A percentile compares a stretch with the other conserved stretches of the same genome.
phyloP scores from a whole-genome alignment of 2,797 vertebrate species.

The Chelon labrosus region DNA sequence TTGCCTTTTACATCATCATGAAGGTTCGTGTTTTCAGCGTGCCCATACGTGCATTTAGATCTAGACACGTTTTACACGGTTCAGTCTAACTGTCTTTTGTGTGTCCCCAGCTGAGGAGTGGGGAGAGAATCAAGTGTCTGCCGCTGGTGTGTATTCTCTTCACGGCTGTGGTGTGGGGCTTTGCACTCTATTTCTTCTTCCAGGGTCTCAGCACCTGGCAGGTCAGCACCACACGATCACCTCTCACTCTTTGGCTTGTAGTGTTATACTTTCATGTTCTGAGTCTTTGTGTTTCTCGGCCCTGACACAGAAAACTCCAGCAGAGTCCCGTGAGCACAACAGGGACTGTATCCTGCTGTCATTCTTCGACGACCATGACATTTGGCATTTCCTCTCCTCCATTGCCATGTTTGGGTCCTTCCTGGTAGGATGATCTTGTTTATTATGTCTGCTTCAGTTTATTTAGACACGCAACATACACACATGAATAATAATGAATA shows the following conservation, averaged over 20 bases:
- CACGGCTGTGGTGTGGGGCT: constrained; percentile 96
- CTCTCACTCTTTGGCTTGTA: neutral
- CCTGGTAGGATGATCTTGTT: constrained; percentile 82
- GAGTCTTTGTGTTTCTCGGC: neutral
- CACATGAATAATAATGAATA: neutral
- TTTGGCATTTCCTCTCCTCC: constrained; percentile 99
- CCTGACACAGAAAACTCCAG: constrained; percentile 92
- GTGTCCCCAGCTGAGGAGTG: constrained; percentile 90
- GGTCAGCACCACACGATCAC: constrained; percentile 80
- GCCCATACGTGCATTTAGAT: neutral
- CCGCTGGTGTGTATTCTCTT: constrained; percentile 92
- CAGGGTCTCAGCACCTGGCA: constrained; percentile 99
- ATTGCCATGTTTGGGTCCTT: constrained; percentile 99
- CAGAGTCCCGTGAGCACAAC: constrained; percentile 97
- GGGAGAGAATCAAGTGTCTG: constrained; percentile 92
- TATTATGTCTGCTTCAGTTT: neutral
- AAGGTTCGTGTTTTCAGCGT: constrained; percentile 85
- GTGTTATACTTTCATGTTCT: neutral
- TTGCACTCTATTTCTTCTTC: constrained; percentile 98
- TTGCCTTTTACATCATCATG: constrained; percentile 99
- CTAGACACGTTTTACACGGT: neutral
- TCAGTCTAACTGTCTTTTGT: neutral
- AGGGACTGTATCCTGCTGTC: constrained; percentile 94
- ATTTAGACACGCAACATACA: no score
- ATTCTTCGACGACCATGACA: constrained; percentile 98